A percentile compares a stretch with the other conserved stretches of the same genome.
Evolutionary conservation across 2,113 vertebrate genomes (phyloP).

Genomic region (Amazona vittata): DNA sequence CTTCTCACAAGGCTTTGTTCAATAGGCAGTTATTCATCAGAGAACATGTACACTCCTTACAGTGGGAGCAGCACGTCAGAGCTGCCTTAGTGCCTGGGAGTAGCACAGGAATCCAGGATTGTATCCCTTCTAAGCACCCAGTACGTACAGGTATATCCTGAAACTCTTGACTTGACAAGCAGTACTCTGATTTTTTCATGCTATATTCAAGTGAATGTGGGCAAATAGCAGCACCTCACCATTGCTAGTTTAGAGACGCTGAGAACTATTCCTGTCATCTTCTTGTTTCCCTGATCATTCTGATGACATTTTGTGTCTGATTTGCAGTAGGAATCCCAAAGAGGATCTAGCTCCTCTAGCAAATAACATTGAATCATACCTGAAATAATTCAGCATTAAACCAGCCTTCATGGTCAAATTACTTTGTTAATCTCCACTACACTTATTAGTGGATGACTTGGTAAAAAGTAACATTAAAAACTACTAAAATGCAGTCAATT

Average conservation of each 20-base stretch:
- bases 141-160: not conserved
- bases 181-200: not conserved
- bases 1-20: not conserved
- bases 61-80: not conserved
- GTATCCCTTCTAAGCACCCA: not conserved
- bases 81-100: not conserved
- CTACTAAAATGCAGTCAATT: not conserved
- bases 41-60: not conserved
- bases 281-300: not conserved
- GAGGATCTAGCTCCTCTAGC: not conserved
- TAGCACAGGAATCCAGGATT: not conserved
- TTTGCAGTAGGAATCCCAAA: not conserved
- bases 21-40: not conserved
- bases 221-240: not conserved
- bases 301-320: not conserved
- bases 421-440: not conserved
- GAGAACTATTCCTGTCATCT: not conserved
- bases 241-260: not conserved
- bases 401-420: not conserved
- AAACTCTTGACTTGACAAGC: not conserved
- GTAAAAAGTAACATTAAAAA: not conserved
- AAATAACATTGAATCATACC: not conserved
- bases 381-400: not conserved
- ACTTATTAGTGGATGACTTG: not conserved
- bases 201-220: not conserved